A percentile compares a stretch with the other conserved stretches of the same genome.
These are phyloP conservation scores for Schrankia costaestrigalis DNA, from an alignment of 2,888 invertebrate genomes.

Conservation along the genomic window DNA sequence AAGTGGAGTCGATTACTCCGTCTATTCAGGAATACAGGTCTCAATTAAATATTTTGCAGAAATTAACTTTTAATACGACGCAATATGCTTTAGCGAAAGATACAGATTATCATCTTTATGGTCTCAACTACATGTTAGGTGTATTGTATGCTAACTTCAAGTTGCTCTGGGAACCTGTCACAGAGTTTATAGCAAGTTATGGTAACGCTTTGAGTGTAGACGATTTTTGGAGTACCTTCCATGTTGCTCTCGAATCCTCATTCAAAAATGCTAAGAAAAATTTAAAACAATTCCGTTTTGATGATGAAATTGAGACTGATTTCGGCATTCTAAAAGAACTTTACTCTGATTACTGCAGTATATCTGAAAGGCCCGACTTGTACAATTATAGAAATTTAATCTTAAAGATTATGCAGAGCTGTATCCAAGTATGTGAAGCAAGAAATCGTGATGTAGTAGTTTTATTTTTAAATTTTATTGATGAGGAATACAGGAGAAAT, in stretches of 20 bases:
- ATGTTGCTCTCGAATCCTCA: constrained; percentile 78
- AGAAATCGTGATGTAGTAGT: constrained; percentile 90
- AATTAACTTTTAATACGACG: constrained; percentile 83
- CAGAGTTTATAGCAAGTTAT: constrained; percentile 87
- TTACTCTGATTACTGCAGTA: constrained; percentile 60
- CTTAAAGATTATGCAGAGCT: constrained; percentile 88
- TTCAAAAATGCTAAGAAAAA: constrained; percentile 68
- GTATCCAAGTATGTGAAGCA: constrained; percentile 88
- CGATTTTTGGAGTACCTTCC: constrained; percentile 88
- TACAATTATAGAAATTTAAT: constrained; percentile 88
- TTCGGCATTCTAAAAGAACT: constrained; percentile 52
- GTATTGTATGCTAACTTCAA: constrained; percentile 92
- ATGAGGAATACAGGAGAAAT: constrained; percentile 77
- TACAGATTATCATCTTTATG: constrained; percentile 82
- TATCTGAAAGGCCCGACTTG: constrained; percentile 84
- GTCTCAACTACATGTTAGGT: constrained; percentile 90
- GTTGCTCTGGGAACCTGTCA: constrained; percentile 92
- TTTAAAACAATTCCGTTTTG: constrained; percentile 53
- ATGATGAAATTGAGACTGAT: constrained; percentile 55
- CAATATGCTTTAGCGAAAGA: constrained; percentile 79
- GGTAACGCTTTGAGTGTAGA: constrained; percentile 81
- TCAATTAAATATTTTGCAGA: constrained; percentile 86
- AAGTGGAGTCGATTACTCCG: constrained; percentile 85
- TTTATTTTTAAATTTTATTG: constrained; percentile 89
- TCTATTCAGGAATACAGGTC: constrained; percentile 90